These are phyloP conservation scores for Nineta flava DNA, from an alignment of 2,888 invertebrate species.

Conservation along the genomic window DNA sequence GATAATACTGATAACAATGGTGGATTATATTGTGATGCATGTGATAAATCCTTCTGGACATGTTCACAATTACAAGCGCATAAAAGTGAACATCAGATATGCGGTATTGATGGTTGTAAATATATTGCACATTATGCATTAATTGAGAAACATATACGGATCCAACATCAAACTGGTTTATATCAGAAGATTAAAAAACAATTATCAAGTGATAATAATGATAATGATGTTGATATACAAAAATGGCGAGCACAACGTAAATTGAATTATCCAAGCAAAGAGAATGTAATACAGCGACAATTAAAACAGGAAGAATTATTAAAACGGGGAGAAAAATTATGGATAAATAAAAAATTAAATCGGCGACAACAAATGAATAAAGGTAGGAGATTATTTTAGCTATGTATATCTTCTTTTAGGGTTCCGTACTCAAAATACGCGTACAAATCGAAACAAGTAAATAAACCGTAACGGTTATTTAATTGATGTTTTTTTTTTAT, in stretches of 20 bases:
- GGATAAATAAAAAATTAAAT: slow-evolving; percentile 29
- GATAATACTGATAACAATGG: neutral
- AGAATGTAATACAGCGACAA: slow-evolving; percentile 37
- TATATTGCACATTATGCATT: slow-evolving; percentile 66
- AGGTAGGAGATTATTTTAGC: slow-evolving; percentile 14
- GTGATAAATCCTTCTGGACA: slow-evolving; percentile 56
- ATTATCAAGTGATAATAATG: slow-evolving; percentile 44
- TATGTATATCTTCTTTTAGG: neutral
- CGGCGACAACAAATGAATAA: slow-evolving; percentile 20
- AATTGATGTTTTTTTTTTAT: neutral
- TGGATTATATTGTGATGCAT: slow-evolving; percentile 56
- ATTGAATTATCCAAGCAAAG: slow-evolving; percentile 57
- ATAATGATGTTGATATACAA: slow-evolving; percentile 38
- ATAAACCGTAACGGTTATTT: neutral
- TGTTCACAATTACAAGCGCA: slow-evolving; percentile 46
- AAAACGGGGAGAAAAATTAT: slow-evolving; percentile 58
- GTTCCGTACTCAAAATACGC: neutral
- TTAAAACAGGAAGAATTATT: slow-evolving; percentile 46
- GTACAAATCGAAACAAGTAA: neutral
- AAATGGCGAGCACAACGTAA: slow-evolving; percentile 75
- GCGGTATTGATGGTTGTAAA: slow-evolving; percentile 64
- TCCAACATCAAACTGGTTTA: slow-evolving; percentile 72
- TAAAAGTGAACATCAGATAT: slow-evolving; percentile 56
- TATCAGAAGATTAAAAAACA: slow-evolving; percentile 61
- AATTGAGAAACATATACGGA: slow-evolving; percentile 62